Conservation (phyloP, 1,140 invertebrate species). For the Chironomus tepperi region DNA sequence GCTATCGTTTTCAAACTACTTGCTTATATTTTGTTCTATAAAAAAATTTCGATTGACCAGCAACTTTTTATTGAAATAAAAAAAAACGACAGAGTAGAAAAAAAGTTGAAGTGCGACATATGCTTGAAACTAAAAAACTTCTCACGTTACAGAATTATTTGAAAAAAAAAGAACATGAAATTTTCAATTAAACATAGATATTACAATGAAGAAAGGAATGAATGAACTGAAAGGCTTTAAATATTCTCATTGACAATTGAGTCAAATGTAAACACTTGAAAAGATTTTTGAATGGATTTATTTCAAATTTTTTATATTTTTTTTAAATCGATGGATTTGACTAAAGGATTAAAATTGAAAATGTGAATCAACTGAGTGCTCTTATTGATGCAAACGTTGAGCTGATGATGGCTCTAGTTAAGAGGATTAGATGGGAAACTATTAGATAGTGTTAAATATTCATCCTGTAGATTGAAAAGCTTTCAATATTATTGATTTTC, state of each 20-base stretch:
- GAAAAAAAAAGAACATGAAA: neutral
- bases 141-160: neutral
- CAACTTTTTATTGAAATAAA: neutral
- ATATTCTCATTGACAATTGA: constrained; percentile 10
- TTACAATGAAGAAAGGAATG: neutral
- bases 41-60: constrained; percentile 5
- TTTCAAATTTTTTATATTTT: too few species aligned
- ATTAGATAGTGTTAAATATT: too few species aligned
- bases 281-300: too few species aligned
- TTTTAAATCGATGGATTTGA: too few species aligned
- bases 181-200: neutral
- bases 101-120: neutral
- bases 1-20: neutral
- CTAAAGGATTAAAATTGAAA: too few species aligned
- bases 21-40: neutral
- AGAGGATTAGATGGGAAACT: too few species aligned
- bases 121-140: constrained; percentile 8
- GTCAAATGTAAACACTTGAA: neutral
- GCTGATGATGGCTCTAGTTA: too few species aligned
- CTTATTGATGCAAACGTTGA: too few species aligned
- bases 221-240: neutral
- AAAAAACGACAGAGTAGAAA: too few species aligned
- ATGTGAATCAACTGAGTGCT: too few species aligned
- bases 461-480: too few species aligned
- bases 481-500: too few species aligned